Base-by-base conservation (phyloP, 2,797 vertebrate genomes). In the Cephalopachus bancanus region DNA sequence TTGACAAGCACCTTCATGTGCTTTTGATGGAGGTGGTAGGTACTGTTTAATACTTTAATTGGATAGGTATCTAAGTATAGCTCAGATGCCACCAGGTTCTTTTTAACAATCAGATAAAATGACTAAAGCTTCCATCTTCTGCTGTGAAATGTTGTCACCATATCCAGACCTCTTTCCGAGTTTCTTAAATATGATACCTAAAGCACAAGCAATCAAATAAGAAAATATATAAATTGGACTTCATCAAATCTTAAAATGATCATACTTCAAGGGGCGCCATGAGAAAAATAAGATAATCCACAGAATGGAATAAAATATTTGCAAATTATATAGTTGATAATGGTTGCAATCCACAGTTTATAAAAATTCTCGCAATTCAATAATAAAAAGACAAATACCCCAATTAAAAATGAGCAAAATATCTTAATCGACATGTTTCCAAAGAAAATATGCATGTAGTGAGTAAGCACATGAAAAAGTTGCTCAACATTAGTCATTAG, bases 221-320 rank as follows among this genome's bases (percentile, higher is more conserved):
- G 83, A 78, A 74, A 83, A 37, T 24, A 59, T 22, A 57, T 62
- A 20, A 71, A 84, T 44, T 44, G 44, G 44, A 44, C 44, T 44
- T 44, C 44, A 44, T 44, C 44, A 44, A 44, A 44, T 44, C 62
- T 60, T 33, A n/a, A 95, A 78, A 37, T 88, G 14, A 24, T 74
- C 17, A 33, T 57, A 26, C 44, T 72, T 74, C n/a, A 19, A 86
- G 71, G 15, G 67, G 72, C 15, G 64, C 60, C 71, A 90, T 51
- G 7, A 85, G 37, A 33, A 80, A 89, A 78, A 28, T 64, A 59
- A 91, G 59, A 71, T 14, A 51, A 16, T 17, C 30, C 30, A 55
- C 14, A 89, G 62, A 83, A 83, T 49, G 22, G 79, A 26, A 62
- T 7, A 83, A 76, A 59, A 88, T 74, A 86, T 57, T 95, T 83